Conservation (phyloP, 2,888 invertebrate species). For the Drepana falcataria region DNA sequence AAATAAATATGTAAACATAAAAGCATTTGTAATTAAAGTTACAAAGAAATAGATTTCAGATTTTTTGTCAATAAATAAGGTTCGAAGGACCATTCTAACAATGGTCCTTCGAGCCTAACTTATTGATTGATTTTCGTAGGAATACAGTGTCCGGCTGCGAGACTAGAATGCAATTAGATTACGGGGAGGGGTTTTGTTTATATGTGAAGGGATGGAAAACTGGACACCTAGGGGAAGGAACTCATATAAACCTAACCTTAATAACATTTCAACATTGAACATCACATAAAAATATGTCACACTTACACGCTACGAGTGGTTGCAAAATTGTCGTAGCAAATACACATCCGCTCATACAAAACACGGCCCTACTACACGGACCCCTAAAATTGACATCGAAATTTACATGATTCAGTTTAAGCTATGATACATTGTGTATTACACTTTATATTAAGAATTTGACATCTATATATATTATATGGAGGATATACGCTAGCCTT, state of each 20-base stretch:
- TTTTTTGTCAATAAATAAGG: too few species aligned
- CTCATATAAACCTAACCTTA: conserved; percentile 43
- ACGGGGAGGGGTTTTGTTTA: background rate
- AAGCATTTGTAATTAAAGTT: too few species aligned
- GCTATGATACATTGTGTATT: conserved; percentile 67
- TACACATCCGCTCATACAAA: conserved; percentile 52
- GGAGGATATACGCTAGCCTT: conserved; percentile 27
- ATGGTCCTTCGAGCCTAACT: too few species aligned
- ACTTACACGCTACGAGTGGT: conserved; percentile 50
- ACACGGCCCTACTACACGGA: conserved; percentile 49
- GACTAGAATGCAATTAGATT: background rate
- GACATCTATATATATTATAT: conserved; percentile 74
- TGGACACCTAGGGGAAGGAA: conserved; percentile 25
- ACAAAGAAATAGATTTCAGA: too few species aligned
- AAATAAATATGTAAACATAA: too few species aligned
- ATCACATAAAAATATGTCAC: conserved; percentile 52
- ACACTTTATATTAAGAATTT: conserved; percentile 54
- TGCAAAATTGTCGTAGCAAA: conserved; percentile 74
- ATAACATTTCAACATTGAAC: conserved; percentile 54
- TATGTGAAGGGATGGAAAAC: conserved; percentile 14
- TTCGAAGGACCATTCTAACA: too few species aligned
- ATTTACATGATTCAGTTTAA: conserved; percentile 68
- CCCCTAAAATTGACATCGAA: conserved; percentile 75
- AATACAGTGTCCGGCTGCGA: background rate
- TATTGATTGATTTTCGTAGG: too few species aligned